phyloP scores from a whole-genome alignment of 2,113 vertebrate species.

The Psettodes erumei region DNA sequence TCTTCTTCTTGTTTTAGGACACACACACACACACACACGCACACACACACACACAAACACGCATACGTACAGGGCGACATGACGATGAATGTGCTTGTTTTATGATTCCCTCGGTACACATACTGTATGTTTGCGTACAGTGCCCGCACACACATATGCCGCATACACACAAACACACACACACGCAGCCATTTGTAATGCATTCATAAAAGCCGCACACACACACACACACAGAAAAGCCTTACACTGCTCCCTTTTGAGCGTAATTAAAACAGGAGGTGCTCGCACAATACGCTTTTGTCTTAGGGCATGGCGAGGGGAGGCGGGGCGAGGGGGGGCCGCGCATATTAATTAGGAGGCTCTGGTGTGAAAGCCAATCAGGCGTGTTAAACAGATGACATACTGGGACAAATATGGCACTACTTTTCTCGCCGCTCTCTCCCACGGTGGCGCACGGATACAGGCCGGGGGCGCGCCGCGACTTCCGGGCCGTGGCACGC shows the following conservation, averaged over 20 bases:
- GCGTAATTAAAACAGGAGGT: conserved; percentile 85
- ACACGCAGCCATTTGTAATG: conserved; percentile 10
- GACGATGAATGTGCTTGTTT: conserved; percentile 60
- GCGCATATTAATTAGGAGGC: conserved; percentile 84
- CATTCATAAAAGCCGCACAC: conserved; percentile 41
- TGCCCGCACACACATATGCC: conserved; percentile 5
- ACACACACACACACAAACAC: conserved; percentile 22
- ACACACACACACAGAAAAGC: conserved; percentile 37
- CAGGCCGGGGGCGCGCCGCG: conserved; percentile 36
- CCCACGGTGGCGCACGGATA: conserved; percentile 79
- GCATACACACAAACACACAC: conserved; percentile 14
- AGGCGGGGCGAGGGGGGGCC: conserved; percentile 63
- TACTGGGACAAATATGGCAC: conserved; percentile 76
- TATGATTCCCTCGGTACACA: conserved; percentile 56
- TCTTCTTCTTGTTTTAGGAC: conserved; percentile 61
- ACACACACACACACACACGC: conserved; percentile 18
- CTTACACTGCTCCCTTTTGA: conserved; percentile 69
- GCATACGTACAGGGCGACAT: conserved; percentile 57
- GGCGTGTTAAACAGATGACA: conserved; percentile 81
- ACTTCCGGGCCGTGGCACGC: conserved; percentile 70
- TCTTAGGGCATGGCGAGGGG: conserved; percentile 77
- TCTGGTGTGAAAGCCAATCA: conserved; percentile 77
- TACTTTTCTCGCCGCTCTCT: conserved; percentile 79
- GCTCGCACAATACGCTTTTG: conserved; percentile 83
- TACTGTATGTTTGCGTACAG: conserved; percentile 51